Evolutionary conservation across 2,113 vertebrate species (phyloP).

Genomic region (Brevimyrus niger): DNA sequence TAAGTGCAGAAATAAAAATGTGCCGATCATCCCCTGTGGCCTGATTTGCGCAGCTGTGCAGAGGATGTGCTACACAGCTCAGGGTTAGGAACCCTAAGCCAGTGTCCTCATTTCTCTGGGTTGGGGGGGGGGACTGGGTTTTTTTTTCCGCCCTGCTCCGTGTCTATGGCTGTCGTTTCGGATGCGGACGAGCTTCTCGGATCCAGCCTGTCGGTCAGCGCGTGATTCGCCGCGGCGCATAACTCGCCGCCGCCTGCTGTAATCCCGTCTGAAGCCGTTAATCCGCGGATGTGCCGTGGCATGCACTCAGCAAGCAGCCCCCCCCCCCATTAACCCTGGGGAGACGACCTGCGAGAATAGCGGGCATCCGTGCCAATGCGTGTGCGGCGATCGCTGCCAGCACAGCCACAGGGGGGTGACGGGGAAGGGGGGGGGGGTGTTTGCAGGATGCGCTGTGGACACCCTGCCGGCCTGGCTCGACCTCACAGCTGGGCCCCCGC

Average conservation of each 20-base stretch:
- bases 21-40: slow-evolving; percentile 65
- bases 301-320: background rate
- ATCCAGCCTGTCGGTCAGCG: background rate
- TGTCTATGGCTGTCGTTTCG: background rate
- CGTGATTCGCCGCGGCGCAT: background rate
- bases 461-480: background rate
- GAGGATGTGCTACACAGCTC: slow-evolving; percentile 12
- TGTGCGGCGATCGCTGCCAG: background rate
- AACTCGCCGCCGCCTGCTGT: background rate
- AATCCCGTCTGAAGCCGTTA: background rate
- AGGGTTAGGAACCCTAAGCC: slow-evolving; percentile 20
- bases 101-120: slow-evolving; percentile 23
- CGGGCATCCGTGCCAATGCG: background rate
- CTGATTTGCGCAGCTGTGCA: slow-evolving; percentile 72
- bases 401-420: background rate
- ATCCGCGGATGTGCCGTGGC: background rate
- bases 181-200: background rate
- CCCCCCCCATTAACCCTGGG: background rate
- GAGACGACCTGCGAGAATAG: background rate
- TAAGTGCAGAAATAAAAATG: slow-evolving; percentile 69
- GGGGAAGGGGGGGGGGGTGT: too few relatives aligned
- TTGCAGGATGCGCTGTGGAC: background rate
- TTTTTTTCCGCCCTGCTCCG: background rate
- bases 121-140: background rate
- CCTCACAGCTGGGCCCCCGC: background rate